Evolutionary conservation across 2,797 vertebrate genomes (phyloP).

Genomic region (Paratrypauchen microcephalus): DNA sequence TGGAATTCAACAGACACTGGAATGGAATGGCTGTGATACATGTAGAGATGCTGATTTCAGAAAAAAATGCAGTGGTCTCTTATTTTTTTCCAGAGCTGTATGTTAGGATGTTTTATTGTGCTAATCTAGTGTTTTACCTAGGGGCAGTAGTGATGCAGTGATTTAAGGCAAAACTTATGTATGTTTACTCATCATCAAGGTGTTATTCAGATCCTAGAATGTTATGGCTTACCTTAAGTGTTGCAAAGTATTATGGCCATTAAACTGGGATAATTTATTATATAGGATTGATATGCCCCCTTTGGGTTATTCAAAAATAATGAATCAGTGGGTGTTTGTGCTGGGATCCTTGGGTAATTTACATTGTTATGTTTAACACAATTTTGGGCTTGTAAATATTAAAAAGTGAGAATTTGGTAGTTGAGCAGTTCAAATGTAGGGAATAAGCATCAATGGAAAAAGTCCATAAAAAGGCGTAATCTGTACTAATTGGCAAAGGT

Average conservation of each 20-base stretch:
- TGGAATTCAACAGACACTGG: too few relatives aligned
- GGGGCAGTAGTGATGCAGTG: background rate
- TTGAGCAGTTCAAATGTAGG: background rate
- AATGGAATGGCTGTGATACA: too few relatives aligned
- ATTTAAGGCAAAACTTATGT: background rate
- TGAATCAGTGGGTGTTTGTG: background rate
- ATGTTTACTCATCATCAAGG: too few relatives aligned
- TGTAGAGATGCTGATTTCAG: too few relatives aligned
- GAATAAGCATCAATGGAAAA: too few relatives aligned
- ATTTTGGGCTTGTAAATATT: background rate
- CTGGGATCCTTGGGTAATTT: background rate
- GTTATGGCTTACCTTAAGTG: background rate
- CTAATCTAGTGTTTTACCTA: background rate
- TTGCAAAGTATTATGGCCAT: background rate
- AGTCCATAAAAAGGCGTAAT: background rate
- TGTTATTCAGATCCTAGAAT: too few relatives aligned
- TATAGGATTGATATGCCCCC: background rate
- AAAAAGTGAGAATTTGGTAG: background rate
- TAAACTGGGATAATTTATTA: background rate
- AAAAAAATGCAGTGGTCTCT: too few relatives aligned
- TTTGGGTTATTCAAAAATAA: background rate
- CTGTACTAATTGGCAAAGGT: background rate
- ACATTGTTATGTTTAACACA: background rate
- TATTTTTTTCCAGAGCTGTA: too few relatives aligned
- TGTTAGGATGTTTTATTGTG: slow-evolving; percentile 1